Base-by-base conservation (phyloP, 92 coral and sea anemone genomes). In the Zoanthus gigantus region DNA sequence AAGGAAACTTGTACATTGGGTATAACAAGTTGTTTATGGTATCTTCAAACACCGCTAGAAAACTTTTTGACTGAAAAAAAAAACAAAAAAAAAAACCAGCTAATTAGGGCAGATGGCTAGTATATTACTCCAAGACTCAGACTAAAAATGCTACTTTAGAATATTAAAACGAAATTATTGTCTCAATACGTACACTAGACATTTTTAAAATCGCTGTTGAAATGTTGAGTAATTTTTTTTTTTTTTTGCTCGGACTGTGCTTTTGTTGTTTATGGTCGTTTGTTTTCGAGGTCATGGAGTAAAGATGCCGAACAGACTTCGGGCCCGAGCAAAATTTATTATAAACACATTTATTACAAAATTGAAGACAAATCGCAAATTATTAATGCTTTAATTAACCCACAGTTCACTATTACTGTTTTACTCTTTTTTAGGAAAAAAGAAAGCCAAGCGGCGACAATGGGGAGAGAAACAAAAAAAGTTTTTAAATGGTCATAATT, bases 1-100 rank as follows among this genome's bases (percentile, higher is more conserved):
- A 52, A n/a, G 87, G 88, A 86, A 94, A 90, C 72, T 77, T 77
- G 92, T 91, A 94, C 53, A 90, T 75, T 42, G 95, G 97, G 82
- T 63, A 66, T 74, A 81, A 17, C 4, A 80, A 71, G 12, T 31
- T 73, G 45, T 47, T 67, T 74, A 81, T 7, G 11, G 13, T 71
- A 66, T 81, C 63, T 42, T 60, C 75, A 14, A 65, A 81, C 58
- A 81, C 85, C 14, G 58, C 85, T 28, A 81, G 29, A 32, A 66
- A 66, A 47, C 46, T 66, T 66, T 52, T 81, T 81, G 85, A 65
- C 85, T 81, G 60, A 7, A 4, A 47, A 32, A 32, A 79, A 81
- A 6, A 17, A 17, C 66, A 66, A 65, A 13, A 66, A 65, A 10
- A 63, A 1, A 9, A 45, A 32, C 17, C 17, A 30, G 34, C 5